These are phyloP conservation scores for Hystrix brachyura DNA, from an alignment of 2,113 vertebrate species.

Conservation along the genomic window DNA sequence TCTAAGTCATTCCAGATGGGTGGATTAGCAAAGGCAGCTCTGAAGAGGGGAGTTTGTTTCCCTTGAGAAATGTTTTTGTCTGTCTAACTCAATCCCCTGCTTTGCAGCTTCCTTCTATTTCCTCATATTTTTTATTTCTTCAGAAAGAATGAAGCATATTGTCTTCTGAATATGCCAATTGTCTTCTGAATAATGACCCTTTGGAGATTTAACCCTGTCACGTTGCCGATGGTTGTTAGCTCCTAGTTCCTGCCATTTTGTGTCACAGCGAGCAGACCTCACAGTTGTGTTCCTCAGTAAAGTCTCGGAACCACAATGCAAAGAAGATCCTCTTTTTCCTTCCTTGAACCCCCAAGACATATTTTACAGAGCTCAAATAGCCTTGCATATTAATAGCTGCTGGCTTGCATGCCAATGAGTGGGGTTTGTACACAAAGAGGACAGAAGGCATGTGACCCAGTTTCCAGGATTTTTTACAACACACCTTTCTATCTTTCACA, in stretches of 20 bases:
- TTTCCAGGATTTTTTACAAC: background rate
- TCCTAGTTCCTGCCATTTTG: background rate
- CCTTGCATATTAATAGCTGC: background rate
- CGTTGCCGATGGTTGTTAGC: background rate
- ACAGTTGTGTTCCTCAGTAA: background rate
- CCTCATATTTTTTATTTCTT: slow-evolving; percentile 23
- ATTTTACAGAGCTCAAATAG: slow-evolving; percentile 24
- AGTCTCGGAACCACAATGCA: background rate
- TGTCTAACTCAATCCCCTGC: background rate
- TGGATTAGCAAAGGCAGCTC: background rate
- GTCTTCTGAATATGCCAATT: background rate
- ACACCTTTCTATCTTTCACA: background rate
- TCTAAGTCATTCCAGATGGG: slow-evolving; percentile 1
- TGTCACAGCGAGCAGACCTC: background rate
- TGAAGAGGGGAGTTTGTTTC: background rate
- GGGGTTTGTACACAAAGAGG: background rate
- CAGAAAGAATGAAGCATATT: slow-evolving; percentile 20
- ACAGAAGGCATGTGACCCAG: background rate
- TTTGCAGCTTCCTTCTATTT: slow-evolving; percentile 40
- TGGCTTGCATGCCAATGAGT: background rate
- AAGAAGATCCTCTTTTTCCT: slow-evolving; percentile 11
- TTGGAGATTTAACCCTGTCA: background rate
- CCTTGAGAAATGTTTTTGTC: slow-evolving; percentile 13
- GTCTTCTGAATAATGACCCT: background rate
- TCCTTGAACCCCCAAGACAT: background rate